Evolutionary conservation across 2,888 invertebrate genomes (phyloP).

Genomic region (Venusia cambrica): DNA sequence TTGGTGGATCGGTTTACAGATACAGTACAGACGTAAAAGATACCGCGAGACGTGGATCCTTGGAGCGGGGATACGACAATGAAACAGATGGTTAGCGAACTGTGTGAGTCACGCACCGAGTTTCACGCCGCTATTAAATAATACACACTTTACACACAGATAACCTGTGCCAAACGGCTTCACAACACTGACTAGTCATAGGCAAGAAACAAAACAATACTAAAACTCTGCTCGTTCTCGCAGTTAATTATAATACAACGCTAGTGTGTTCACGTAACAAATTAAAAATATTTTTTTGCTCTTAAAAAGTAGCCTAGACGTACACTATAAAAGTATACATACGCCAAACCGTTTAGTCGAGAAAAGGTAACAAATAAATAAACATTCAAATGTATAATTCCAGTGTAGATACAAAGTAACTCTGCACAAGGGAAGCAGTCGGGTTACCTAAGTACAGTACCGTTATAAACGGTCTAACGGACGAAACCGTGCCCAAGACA

Average conservation of each 20-base stretch:
- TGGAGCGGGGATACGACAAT: slow-evolving; percentile 42
- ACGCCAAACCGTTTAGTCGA: too few relatives aligned
- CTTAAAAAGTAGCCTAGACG: too few relatives aligned
- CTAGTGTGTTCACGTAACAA: slow-evolving; percentile 13
- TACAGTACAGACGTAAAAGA: slow-evolving; percentile 21
- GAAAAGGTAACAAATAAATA: too few relatives aligned
- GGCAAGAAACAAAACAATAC: slow-evolving; percentile 9
- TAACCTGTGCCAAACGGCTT: slow-evolving; percentile 31
- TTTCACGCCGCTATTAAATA: slow-evolving; percentile 31
- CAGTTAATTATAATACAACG: slow-evolving; percentile 30
- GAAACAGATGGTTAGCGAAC: slow-evolving; percentile 58
- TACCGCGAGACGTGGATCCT: slow-evolving; percentile 31
- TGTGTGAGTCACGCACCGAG: slow-evolving; percentile 47
- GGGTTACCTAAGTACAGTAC: too few relatives aligned
- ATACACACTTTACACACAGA: slow-evolving; percentile 31
- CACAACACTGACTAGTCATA: slow-evolving; percentile 12
- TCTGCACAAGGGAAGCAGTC: too few relatives aligned
- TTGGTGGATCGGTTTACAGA: slow-evolving; percentile 14
- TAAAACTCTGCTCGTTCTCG: slow-evolving; percentile 28
- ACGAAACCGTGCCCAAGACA: too few relatives aligned
- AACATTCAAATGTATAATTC: too few relatives aligned
- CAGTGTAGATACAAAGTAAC: too few relatives aligned
- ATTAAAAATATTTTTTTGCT: slow-evolving; percentile 16
- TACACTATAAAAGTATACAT: too few relatives aligned
- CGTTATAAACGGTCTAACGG: too few relatives aligned